A percentile compares a stretch with the other conserved stretches of the same genome.
Conservation (phyloP, 2,113 vertebrate genomes). For the Actenoides hombroni region DNA sequence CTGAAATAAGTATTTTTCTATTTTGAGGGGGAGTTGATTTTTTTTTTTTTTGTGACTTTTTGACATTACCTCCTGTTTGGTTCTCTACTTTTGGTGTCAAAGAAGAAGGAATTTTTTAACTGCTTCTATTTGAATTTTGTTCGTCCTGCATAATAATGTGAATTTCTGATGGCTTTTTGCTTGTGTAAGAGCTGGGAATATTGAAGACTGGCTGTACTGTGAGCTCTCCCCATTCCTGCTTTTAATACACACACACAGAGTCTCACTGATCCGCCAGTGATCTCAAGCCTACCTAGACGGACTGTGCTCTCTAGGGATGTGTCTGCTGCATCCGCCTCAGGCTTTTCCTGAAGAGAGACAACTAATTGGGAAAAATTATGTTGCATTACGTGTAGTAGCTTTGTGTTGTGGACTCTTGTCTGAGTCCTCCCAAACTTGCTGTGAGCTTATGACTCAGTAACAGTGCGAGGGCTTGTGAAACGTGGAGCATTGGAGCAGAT, state of each 20-base stretch:
- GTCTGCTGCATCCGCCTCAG: slow-evolving; percentile 50
- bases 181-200: background rate
- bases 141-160: slow-evolving; percentile 17
- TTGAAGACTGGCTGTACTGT: background rate
- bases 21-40: background rate
- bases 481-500: background rate
- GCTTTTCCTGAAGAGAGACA: slow-evolving; percentile 63
- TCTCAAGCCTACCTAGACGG: slow-evolving; percentile 50
- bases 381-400: slow-evolving; percentile 40
- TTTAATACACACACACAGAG: background rate
- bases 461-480: rapidly evolving
- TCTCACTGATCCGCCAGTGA: slow-evolving; percentile 28
- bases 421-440: slow-evolving; percentile 4
- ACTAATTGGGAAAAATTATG: slow-evolving; percentile 54
- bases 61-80: background rate
- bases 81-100: background rate
- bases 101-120: background rate
- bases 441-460: background rate
- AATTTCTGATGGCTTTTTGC: background rate
- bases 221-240: background rate
- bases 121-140: background rate
- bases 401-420: slow-evolving; percentile 37
- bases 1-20: background rate
- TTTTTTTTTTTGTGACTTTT: background rate
- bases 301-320: slow-evolving; percentile 44